Evolutionary conservation across 2,888 invertebrate genomes (phyloP), one percentile per base, ranked within the genome.

Genomic region (Rhagium mordax): DNA sequence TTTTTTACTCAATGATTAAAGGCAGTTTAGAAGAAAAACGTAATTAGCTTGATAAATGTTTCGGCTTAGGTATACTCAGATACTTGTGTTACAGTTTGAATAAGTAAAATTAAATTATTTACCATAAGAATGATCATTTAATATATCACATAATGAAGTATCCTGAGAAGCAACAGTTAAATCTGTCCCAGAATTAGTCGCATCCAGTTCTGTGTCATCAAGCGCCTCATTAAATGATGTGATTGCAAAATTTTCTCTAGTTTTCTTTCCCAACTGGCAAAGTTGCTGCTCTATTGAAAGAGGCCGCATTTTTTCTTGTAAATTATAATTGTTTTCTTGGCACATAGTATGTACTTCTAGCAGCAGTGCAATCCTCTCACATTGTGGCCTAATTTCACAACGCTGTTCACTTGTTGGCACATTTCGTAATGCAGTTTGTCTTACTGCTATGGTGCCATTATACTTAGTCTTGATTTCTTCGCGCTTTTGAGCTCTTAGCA

Each of bases 201-300:
- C 24, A 24, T 24, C 6, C 24, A 24, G 24, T 24, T 24, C 24
- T 24, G 6, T 24, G 24, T 24, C 3, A 24, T 24, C 24, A 4
- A 6, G 24, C 3, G 3, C 6, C 6, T 24, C 24, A 24, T 24
- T 24, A 24, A 24, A 24, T 24, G 24, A n/a, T 33, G 41, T 61
- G 15, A 41, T 41, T 15, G 29, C 18, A 33, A 18, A 33, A 16
- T 61, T 33, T 6, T 41, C 20, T 15, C 61, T 15, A 41, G 61
- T 33, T 18, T 33, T 61, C 8, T 61, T 61, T 2, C 61, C 61
- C 41, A 61, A 20, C 41, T 61, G 41, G 3, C 41, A 33, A 15
- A 61, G 10, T n/a, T 33, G 61, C n/a, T 61, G 27, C 10, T 61
- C 61, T 61, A 33, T 61, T n/a, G 61, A 61, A 61, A 61, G 8